Conservation (phyloP, 2,113 vertebrate species). For the Pholis gunnellus region DNA sequence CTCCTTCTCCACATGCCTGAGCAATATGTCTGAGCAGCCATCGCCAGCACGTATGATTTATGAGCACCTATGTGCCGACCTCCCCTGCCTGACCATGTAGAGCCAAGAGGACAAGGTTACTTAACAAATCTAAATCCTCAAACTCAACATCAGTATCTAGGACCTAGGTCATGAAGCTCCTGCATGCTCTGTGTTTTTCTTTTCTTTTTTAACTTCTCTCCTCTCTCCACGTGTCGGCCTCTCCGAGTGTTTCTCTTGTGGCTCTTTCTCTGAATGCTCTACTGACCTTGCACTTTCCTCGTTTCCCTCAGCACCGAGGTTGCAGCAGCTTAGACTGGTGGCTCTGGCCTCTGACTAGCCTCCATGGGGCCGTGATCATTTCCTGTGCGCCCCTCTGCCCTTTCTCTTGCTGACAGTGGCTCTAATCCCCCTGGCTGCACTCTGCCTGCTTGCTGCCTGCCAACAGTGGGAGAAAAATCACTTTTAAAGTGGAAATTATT, state of each 20-base stretch:
- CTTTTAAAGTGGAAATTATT: constrained; percentile 39
- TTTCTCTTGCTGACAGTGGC: constrained; percentile 76
- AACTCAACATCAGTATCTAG: constrained; percentile 6
- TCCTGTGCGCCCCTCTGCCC: constrained; percentile 79
- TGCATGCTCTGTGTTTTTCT: constrained; percentile 2
- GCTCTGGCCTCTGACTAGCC: constrained; percentile 67
- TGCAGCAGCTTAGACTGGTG: constrained; percentile 70
- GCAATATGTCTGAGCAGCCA: constrained; percentile 70
- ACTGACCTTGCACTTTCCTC: constrained; percentile 74
- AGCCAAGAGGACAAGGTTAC: constrained; percentile 34
- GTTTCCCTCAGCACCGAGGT: constrained; percentile 39
- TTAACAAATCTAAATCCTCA: constrained; percentile 39
- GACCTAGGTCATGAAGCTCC: neutral
- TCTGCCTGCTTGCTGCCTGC: constrained; percentile 46
- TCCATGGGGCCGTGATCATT: constrained; percentile 73
- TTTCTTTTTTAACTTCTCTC: constrained; percentile 23
- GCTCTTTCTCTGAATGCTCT: constrained; percentile 57
- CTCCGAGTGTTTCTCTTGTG: constrained; percentile 31
- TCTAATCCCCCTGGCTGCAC: constrained; percentile 72
- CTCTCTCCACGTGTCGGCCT: constrained; percentile 15
- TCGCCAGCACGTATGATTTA: constrained; percentile 61
- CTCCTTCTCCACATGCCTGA: constrained; percentile 78
- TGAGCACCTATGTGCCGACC: constrained; percentile 50
- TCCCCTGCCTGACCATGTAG: constrained; percentile 23
- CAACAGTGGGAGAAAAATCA: constrained; percentile 24